Evolutionary conservation across 2,888 invertebrate species (phyloP), one percentile per base, ranked within the genome.

Genomic region (Tillus elongatus): DNA sequence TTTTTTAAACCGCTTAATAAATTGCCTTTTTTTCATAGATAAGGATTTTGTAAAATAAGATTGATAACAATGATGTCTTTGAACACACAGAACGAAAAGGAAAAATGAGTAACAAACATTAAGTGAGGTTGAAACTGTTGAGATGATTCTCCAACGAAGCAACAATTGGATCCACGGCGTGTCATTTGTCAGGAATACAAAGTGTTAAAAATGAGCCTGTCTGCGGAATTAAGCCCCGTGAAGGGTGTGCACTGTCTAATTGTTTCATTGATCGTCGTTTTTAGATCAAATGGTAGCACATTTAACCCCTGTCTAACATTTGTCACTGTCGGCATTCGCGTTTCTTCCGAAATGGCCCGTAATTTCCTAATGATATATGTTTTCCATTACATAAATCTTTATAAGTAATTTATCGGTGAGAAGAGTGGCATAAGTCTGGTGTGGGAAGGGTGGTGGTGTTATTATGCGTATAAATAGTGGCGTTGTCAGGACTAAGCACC

Each of bases 391-490:
- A 61, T 61, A 61, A 61, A 60, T 61, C 61, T 61, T 58, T 60
- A 61, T 60, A 58, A 58, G 56, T 58, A 59, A 60, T 60, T 60
- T 58, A 62, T 60, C 57, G 57, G 56, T 48, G 49, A 46, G 52
- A 45, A 56, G 58, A 57, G 55, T 53, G 53, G 53, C 53, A 53
- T 53, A 49, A 53, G 50, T 52, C 50, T 49, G 51, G 34, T 40
- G 37, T 36, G 43, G 19, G 30, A 42, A 40, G 37, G 65, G 65
- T 63, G n/a, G n/a, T 52, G 54, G 57, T 73, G 73, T 74, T 74
- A 74, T 74, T 74, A 74, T 74, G 73, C 72, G 73, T 72, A 74
- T 74, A 74, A 74, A 74, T 74, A 73, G 73, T 73, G 70, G 62
- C 66, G 72, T 72, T 71, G 73, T 73, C 73, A 72, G 64, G 70